Evolutionary conservation across 2,888 invertebrate genomes (phyloP).

Genomic region (Zygaena filipendulae): DNA sequence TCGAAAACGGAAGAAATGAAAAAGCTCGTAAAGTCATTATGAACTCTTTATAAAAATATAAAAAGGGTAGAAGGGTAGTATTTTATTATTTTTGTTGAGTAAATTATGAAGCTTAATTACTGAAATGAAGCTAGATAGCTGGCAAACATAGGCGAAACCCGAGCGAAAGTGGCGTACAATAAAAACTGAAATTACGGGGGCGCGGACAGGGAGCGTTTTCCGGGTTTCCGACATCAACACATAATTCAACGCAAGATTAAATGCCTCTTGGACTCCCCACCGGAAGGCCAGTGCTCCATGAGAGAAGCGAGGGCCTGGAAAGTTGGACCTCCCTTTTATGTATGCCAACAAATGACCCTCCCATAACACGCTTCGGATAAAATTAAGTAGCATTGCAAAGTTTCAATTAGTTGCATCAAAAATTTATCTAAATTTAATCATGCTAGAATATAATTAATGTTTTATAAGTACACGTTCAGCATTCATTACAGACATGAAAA

Average conservation of each 20-base stretch:
- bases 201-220: conserved; percentile 47
- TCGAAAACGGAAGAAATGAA: too few species aligned
- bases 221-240: conserved; percentile 55
- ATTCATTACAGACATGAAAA: too few species aligned
- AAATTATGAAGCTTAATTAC: too few species aligned
- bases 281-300: conserved; percentile 53
- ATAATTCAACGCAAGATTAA: conserved; percentile 62
- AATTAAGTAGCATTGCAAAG: not conserved
- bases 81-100: too few species aligned
- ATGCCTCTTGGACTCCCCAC: conserved; percentile 53
- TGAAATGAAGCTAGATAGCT: not conserved
- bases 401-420: too few species aligned
- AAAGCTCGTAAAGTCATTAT: too few species aligned
- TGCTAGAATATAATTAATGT: not conserved
- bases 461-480: too few species aligned
- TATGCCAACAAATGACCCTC: conserved; percentile 22
- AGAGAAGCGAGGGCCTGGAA: conserved; percentile 36
- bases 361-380: not conserved
- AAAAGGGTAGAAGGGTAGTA: too few species aligned
- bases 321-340: conserved; percentile 31
- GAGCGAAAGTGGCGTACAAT: conserved; percentile 30
- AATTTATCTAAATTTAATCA: too few species aligned
- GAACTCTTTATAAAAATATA: too few species aligned
- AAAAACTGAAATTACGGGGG: conserved; percentile 50
- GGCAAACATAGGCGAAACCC: conserved; percentile 25